Evolutionary conservation across 2,797 vertebrate species (phyloP), one percentile per base, ranked within the genome.

Genomic region (Cheirogaleus major): DNA sequence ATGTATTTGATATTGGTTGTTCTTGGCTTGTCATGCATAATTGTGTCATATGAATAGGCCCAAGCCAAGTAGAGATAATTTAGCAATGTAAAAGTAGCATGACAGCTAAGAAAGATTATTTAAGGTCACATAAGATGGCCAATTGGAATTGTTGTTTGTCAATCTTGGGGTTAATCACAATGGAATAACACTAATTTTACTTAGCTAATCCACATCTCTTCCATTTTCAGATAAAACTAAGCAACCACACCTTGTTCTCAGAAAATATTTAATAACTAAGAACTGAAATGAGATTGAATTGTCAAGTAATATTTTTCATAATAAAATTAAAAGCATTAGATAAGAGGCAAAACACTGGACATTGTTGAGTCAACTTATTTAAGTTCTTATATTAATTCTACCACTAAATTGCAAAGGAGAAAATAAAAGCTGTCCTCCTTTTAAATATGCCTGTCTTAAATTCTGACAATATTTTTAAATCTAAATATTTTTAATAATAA

Each of bases 181-280:
- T 93, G 82, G 69, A 91, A 93, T 92, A 93, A 92, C 52, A 89
- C 23, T 86, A 82, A 88, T 96, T 94, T 95, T 92, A 93, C 78
- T 96, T 95, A 95, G 81, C 76, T 88, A 88, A 93, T 88, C 72
- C 14, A 65, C n/a, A 61, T 89, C 2, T 81, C 83, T 89, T 97
- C 78, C 63, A 97, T 88, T 97, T 75, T 96, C 95, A 97, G 89
- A 91, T 41, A 97, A 97, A 93, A 92, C 50, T 90, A 87, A 96
- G 85, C 73, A 96, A 63, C 95, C 97, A 96, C 94, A 97, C 92
- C 94, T 97, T 95, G 18, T 96, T 97, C 92, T 98, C 83, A 97
- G 96, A 97, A 97, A 97, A 95, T 20, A 97, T 92, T 89, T 95
- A 97, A 89, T 95, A 92, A 93, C 87, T 55, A 7, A 96, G 61